Conservation (phyloP, 2,797 vertebrate genomes). For the Amblyraja radiata region DNA sequence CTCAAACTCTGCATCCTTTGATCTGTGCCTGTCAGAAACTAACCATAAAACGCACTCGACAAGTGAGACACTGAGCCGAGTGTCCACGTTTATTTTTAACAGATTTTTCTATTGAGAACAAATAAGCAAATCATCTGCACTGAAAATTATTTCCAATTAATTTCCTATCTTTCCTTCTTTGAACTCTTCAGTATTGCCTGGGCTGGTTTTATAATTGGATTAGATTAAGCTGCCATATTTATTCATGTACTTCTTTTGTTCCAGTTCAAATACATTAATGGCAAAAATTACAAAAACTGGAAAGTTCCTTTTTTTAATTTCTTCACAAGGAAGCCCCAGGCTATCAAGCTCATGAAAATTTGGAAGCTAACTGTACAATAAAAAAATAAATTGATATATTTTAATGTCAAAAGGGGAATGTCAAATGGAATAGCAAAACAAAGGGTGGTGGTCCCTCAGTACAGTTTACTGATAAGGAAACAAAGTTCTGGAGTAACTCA, state of each 20-base stretch:
- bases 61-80: neutral
- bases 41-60: neutral
- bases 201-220: constrained; percentile 20
- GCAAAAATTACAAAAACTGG: neutral
- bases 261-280: constrained; percentile 4
- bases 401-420: neutral
- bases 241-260: constrained; percentile 5
- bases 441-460: neutral
- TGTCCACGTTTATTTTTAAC: neutral
- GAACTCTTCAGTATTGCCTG: neutral
- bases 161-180: neutral
- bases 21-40: no score
- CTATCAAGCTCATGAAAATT: neutral
- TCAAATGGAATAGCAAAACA: neutral
- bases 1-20: neutral
- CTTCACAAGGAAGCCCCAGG: neutral
- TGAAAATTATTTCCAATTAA: constrained; percentile 15
- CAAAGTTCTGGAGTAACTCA: no score
- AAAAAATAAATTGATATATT: neutral
- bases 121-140: neutral
- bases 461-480: neutral
- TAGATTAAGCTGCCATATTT: neutral
- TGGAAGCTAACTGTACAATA: neutral
- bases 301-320: neutral
- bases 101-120: neutral